These are phyloP conservation scores for Apeltes quadracus DNA, from an alignment of 2,113 vertebrate genomes.

Conservation along the genomic window DNA sequence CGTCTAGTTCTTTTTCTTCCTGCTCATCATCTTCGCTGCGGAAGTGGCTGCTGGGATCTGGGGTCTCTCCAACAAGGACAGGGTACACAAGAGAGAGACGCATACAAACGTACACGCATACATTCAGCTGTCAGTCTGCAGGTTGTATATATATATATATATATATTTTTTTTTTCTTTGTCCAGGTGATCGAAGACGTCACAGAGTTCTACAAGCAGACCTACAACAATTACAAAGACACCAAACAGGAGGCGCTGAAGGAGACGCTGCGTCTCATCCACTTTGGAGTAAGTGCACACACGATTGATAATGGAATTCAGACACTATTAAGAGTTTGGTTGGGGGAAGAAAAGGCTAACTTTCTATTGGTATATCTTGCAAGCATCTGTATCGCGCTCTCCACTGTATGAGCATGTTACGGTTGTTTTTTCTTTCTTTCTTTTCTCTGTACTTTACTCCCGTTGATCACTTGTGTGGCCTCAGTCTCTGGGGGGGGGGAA, in stretches of 20 bases:
- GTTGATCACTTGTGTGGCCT: too few species aligned
- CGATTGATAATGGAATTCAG: too few species aligned
- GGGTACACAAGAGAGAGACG: constrained; percentile 68
- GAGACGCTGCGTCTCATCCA: constrained; percentile 88
- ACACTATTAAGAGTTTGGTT: too few species aligned
- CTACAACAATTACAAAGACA: constrained; percentile 75
- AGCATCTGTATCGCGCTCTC: too few species aligned
- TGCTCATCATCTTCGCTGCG: constrained; percentile 91
- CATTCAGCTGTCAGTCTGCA: background rate
- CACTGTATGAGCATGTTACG: too few species aligned
- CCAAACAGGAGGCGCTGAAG: constrained; percentile 73
- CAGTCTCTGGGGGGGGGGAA: background rate
- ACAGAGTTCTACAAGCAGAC: constrained; percentile 86
- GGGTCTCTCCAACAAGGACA: constrained; percentile 89
- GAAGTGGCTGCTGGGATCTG: constrained; percentile 94
- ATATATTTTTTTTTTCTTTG: background rate
- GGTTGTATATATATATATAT: too few species aligned
- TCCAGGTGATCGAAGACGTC: constrained; percentile 84
- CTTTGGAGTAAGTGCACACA: constrained; percentile 82
- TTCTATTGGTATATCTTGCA: too few species aligned
- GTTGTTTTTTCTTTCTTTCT: too few species aligned
- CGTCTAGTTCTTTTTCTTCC: constrained; percentile 91
- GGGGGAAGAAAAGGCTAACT: too few species aligned
- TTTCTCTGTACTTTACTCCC: too few species aligned
- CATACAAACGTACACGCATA: background rate